Conservation (phyloP, 2,113 vertebrate species). For the Fulmarus glacialis region DNA sequence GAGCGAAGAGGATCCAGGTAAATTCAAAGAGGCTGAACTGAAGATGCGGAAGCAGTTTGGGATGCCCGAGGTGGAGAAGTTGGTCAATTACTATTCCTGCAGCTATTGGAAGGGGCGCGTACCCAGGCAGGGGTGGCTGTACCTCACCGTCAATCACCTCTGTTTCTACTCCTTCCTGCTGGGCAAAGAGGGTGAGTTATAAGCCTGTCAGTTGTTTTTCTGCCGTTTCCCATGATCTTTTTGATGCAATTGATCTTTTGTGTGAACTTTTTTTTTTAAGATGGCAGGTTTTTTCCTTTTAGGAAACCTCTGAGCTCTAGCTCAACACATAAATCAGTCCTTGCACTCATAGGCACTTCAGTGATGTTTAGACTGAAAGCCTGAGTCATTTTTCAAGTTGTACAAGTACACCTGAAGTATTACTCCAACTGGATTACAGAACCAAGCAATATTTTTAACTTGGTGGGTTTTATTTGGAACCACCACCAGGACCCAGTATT, state of each 20-base stretch:
- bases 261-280: background rate
- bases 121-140: slow-evolving; percentile 96
- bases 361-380: background rate
- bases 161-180: slow-evolving; percentile 98
- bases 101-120: slow-evolving; percentile 97
- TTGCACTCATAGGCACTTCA: background rate
- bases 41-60: slow-evolving; percentile 96
- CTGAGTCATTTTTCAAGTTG: background rate
- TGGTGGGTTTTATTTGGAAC: background rate
- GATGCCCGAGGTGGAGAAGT: slow-evolving; percentile 96
- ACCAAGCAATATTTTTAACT: background rate
- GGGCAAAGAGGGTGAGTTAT: slow-evolving; percentile 91
- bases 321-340: background rate
- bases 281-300: background rate
- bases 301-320: background rate
- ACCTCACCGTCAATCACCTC: slow-evolving; percentile 94
- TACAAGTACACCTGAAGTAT: background rate
- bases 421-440: background rate
- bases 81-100: slow-evolving; percentile 98
- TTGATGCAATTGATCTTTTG: background rate
- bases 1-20: slow-evolving; percentile 92
- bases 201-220: background rate
- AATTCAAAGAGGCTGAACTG: slow-evolving; percentile 94
- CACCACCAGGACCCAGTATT: background rate
- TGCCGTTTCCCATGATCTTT: background rate